phyloP scores from a whole-genome alignment of 2,797 vertebrate genomes.

The Gobionotothen gibberifrons region DNA sequence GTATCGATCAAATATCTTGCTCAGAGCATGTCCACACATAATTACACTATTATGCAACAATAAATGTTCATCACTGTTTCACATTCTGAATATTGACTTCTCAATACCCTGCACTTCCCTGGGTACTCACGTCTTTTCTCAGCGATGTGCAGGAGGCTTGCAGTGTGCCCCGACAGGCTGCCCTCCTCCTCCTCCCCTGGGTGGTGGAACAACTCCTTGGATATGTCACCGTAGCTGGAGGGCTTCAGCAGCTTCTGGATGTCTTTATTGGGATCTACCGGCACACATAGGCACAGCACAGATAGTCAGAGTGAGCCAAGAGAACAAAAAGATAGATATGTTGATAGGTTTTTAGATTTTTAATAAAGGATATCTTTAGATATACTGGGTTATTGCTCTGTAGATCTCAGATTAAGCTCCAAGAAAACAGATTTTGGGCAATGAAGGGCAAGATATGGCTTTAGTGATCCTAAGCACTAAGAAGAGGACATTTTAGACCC shows the following conservation, averaged over 20 bases:
- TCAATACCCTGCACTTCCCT: not conserved
- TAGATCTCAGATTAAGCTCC: not conserved
- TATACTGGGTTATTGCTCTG: slow-evolving; percentile 4
- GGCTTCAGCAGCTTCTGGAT: slow-evolving; percentile 81
- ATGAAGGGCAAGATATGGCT: slow-evolving; percentile 13
- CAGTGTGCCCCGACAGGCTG: slow-evolving; percentile 84
- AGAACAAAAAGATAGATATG: not conserved
- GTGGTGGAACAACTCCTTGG: slow-evolving; percentile 80
- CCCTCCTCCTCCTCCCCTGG: slow-evolving; percentile 84
- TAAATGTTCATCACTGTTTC: slow-evolving; percentile 31
- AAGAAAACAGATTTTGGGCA: not conserved
- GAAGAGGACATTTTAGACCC: slow-evolving; percentile 1
- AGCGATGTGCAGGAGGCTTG: slow-evolving; percentile 91
- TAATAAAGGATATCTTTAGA: slow-evolving; percentile 1
- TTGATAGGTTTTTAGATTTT: not conserved
- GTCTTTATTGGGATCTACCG: slow-evolving; percentile 87
- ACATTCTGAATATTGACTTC: not conserved
- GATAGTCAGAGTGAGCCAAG: not conserved
- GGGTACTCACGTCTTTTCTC: slow-evolving; percentile 93
- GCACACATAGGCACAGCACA: slow-evolving; percentile 33
- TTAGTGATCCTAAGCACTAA: not conserved
- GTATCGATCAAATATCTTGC: slow-evolving; percentile 24
- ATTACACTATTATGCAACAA: slow-evolving; percentile 11
- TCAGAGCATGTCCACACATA: slow-evolving; percentile 12
- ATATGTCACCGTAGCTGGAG: slow-evolving; percentile 81